phyloP scores from a whole-genome alignment of 2,797 vertebrate genomes.

The Epinephelus malabaricus region DNA sequence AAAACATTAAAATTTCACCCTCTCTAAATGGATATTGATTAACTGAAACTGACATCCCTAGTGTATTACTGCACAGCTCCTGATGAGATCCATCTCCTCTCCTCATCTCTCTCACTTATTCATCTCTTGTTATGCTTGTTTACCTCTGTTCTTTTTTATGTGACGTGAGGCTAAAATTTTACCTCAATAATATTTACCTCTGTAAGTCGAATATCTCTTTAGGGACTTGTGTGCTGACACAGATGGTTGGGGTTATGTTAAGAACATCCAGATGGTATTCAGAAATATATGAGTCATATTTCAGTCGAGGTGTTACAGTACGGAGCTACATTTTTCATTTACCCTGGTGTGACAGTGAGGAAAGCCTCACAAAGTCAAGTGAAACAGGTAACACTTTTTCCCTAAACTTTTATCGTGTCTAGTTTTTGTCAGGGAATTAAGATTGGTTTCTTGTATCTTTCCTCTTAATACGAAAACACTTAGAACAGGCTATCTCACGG shows the following conservation, averaged over 20 bases:
- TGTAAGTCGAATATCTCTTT: slow-evolving; percentile 56
- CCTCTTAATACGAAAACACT: slow-evolving; percentile 41
- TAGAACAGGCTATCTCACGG: slow-evolving; percentile 44
- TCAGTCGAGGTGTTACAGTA: slow-evolving; percentile 59
- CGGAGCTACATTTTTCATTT: slow-evolving; percentile 48
- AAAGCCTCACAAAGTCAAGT: slow-evolving; percentile 42
- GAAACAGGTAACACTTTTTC: slow-evolving; percentile 38
- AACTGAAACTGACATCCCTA: too few relatives aligned
- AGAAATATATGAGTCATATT: slow-evolving; percentile 72
- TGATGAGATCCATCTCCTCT: neutral
- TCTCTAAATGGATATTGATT: too few relatives aligned
- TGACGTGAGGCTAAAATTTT: slow-evolving; percentile 24
- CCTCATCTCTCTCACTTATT: neutral
- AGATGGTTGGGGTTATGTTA: slow-evolving; percentile 77
- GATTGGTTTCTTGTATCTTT: slow-evolving; percentile 37
- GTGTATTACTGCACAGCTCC: too few relatives aligned
- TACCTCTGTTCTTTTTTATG: slow-evolving; percentile 9
- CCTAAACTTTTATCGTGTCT: slow-evolving; percentile 22
- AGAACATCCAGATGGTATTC: slow-evolving; percentile 74
- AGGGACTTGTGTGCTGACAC: slow-evolving; percentile 65
- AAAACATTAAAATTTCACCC: too few relatives aligned
- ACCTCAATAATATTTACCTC: slow-evolving; percentile 30
- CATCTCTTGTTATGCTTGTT: slow-evolving; percentile 16
- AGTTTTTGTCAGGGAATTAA: slow-evolving; percentile 31
- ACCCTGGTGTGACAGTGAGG: slow-evolving; percentile 34